Base-by-base conservation (phyloP, 1,140 invertebrate species). In the Nasonia vitripennis region DNA sequence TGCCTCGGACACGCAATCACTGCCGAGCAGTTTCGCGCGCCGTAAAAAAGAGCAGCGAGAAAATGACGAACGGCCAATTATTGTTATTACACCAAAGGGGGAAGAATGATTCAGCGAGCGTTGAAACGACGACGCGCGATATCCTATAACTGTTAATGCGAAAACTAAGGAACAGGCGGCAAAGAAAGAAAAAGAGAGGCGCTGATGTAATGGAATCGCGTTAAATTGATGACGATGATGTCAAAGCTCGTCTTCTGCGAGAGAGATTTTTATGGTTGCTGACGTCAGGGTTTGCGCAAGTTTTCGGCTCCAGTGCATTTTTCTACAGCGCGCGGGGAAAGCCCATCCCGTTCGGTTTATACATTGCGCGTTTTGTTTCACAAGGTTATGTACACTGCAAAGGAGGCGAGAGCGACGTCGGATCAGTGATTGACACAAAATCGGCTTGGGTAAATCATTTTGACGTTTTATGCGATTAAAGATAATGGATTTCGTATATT, bases 21-120 rank as follows among this genome's bases (percentile, higher is more conserved):
- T 71, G 17, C 27, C 23, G 6, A 71, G 14, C 23, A 27, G 10
- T 71, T 34, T 71, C 68, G 27, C 10, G 27, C 68, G 68, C 23
- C 68, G 27, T 31, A 12, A 27, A 71, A 31, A 71, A 71, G 23
- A 77, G 17, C 10, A 74, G 17, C 14, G 9, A 20, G 6, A 55
- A 78, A 37, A 80, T 80, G 78, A 80, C 78, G 34, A 80, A 80
- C 62, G 11, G 55, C 62, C 78, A 80, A 80, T 80, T 80, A 80
- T 68, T n/a, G 79, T 88, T 87, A 77, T 27, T 31, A 71, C 70
- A 55, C 55, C 41, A 20, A 71, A 62, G 31, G 41, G 7, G 45
- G 9, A 67, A 68, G 71, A 79, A 31, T 78, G 86, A 87, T 78
- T 78, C 77, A 78, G 41, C 51, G 55, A 62, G 55, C 55, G 17